Base-by-base conservation (phyloP, 37 sponge, comb jelly and placozoan species). In the Cliona cf. orientalis region DNA sequence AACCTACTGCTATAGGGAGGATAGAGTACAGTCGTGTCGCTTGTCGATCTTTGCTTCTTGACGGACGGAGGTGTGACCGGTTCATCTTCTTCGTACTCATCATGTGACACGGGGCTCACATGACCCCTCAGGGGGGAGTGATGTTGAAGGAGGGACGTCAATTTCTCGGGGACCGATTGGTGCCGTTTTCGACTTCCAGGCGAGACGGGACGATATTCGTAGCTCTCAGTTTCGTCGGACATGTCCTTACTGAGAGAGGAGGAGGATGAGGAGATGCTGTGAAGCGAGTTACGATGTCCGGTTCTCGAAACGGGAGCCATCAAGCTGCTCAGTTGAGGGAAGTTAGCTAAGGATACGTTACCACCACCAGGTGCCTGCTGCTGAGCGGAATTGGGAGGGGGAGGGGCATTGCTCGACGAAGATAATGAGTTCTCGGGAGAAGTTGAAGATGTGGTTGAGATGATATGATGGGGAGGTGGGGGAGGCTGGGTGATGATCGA, bases 41-140 rank as follows among this genome's bases (percentile, higher is more conserved):
- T 74, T 37, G 59, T 58, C 1, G 79, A 79, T 5, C 79, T 36
- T 55, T 79, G 66, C 35, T 66, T 64, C 53, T 79, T 79, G 5
- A 67, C 31, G 49, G 55, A 28, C 29, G 79, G 79, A 9, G 79
- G 67, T 0, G 67, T 53, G 25, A 46, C 79, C 3, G 53, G 66
- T 21, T 79, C 64, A 34, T 7, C 46, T n/a, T 66, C 46, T 12
- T 42, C 43, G 14, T 66, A 36, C 67, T 66, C 67, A 21, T 31
- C 67, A n/a, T n/a, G n/a, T n/a, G n/a, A n/a, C 46, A 63, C 60
- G 21, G 63, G 78, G 64, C 45, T 61, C 46, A 64, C 44, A 33
- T 28, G 25, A 0, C 45, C 29, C 36, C 46, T 42, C 66, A 44
- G 33, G 63, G 56, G 64, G 38, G 78, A 38, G 55, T 53, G 49